phyloP scores from a whole-genome alignment of 2,113 vertebrate species.

The Myrmecobius fasciatus region DNA sequence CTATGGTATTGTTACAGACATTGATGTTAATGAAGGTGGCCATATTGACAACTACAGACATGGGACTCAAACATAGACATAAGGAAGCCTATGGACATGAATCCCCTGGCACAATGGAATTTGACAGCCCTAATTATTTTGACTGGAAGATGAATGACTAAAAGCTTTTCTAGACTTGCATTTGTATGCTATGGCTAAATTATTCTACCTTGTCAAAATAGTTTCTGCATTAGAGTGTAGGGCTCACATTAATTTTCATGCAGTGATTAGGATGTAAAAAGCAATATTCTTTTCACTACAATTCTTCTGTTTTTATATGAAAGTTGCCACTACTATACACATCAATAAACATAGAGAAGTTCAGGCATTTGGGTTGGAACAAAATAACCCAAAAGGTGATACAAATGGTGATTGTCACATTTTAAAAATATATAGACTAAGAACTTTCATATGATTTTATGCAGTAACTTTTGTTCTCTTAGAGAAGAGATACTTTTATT shows the following conservation, averaged over 20 bases:
- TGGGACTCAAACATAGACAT: slow-evolving; percentile 60
- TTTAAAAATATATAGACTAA: neutral
- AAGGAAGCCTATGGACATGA: slow-evolving; percentile 55
- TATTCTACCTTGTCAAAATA: slow-evolving; percentile 53
- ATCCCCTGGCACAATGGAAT: slow-evolving; percentile 46
- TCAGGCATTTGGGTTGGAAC: neutral
- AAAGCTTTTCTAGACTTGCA: slow-evolving; percentile 36
- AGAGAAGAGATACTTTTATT: neutral
- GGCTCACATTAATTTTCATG: neutral
- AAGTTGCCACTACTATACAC: neutral
- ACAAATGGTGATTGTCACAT: neutral
- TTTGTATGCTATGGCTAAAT: slow-evolving; percentile 73
- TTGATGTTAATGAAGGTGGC: slow-evolving; percentile 54
- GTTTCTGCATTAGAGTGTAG: slow-evolving; percentile 37
- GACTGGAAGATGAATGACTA: slow-evolving; percentile 71
- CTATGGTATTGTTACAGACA: slow-evolving; percentile 52
- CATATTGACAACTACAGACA: slow-evolving; percentile 62
- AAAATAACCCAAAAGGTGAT: neutral
- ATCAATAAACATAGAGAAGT: neutral
- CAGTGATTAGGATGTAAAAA: neutral
- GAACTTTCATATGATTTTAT: neutral
- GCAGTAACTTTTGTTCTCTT: neutral
- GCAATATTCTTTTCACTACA: neutral
- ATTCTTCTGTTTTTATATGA: neutral
- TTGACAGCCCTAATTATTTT: slow-evolving; percentile 76